Percentiles rank a stretch among this genome's conserved stretches.
Evolutionary conservation across 2,113 vertebrate genomes (phyloP).

Genomic region (Puma concolor): DNA sequence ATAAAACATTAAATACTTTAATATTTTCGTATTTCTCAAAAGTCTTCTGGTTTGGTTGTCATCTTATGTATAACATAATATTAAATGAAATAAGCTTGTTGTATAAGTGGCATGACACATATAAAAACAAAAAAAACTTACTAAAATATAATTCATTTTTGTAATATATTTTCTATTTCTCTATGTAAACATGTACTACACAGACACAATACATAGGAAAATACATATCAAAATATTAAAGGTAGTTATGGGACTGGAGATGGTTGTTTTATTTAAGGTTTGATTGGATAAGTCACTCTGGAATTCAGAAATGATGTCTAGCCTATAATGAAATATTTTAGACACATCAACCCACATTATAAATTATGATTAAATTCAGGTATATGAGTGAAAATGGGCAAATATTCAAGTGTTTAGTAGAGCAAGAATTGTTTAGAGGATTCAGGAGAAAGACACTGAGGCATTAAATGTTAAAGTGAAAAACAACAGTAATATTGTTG

Average conservation of each 20-base stretch:
- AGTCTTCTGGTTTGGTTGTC: not conserved
- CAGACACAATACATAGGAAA: not conserved
- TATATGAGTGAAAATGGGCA: not conserved
- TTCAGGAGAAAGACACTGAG: not conserved
- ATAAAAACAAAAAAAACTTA: not conserved
- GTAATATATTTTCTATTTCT: not conserved
- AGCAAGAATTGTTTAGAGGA: not conserved
- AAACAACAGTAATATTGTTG: not conserved
- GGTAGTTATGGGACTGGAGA: not conserved
- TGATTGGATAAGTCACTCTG: not conserved
- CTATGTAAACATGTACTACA: not conserved
- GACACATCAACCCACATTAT: not conserved
- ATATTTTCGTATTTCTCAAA: not conserved
- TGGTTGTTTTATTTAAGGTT: not conserved
- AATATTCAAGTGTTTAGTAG: not conserved
- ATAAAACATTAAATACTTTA: not conserved
- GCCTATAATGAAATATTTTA: not conserved
- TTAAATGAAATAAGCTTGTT: not conserved
- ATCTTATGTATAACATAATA: not conserved
- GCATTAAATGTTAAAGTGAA: not conserved
- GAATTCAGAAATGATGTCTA: not conserved
- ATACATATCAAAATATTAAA: not conserved
- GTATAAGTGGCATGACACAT: not conserved
- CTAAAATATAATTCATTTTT: not conserved
- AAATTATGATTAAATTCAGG: not conserved